Percentiles rank a stretch among this genome's conserved stretches.
Conservation (phyloP, 2,113 vertebrate genomes). For the Tonatia bakeri region DNA sequence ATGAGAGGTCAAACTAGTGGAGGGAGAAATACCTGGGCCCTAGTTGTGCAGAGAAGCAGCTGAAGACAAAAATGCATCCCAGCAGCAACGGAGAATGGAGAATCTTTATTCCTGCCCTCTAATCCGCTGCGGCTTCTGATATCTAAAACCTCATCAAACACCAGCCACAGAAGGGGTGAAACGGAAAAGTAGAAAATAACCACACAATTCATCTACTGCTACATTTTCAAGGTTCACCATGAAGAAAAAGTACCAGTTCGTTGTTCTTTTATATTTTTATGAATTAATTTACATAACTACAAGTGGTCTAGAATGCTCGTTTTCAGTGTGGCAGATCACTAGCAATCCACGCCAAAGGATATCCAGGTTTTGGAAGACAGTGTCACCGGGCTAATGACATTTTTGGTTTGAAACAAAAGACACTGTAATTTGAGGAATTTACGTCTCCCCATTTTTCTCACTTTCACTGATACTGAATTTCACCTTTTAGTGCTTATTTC, state of each 20-base stretch:
- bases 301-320: not conserved
- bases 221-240: not conserved
- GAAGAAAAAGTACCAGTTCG: not conserved
- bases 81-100: not conserved
- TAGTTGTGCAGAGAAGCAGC: not conserved
- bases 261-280: not conserved
- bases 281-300: not conserved
- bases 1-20: not conserved
- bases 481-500: not conserved
- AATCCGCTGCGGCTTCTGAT: not conserved
- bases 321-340: not conserved
- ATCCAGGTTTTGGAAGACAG: not conserved
- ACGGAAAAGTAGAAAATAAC: not conserved
- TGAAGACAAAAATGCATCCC: not conserved
- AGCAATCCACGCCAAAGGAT: not conserved
- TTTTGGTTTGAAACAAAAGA: not conserved
- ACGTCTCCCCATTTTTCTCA: not conserved
- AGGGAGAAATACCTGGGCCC: not conserved
- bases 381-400: not conserved
- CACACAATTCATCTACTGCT: not conserved
- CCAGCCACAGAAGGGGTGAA: too few species aligned
- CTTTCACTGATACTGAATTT: not conserved
- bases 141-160: not conserved
- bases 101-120: not conserved
- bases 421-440: not conserved